phyloP scores from a whole-genome alignment of 2,113 vertebrate species.

The Gadus chalcogrammus region DNA sequence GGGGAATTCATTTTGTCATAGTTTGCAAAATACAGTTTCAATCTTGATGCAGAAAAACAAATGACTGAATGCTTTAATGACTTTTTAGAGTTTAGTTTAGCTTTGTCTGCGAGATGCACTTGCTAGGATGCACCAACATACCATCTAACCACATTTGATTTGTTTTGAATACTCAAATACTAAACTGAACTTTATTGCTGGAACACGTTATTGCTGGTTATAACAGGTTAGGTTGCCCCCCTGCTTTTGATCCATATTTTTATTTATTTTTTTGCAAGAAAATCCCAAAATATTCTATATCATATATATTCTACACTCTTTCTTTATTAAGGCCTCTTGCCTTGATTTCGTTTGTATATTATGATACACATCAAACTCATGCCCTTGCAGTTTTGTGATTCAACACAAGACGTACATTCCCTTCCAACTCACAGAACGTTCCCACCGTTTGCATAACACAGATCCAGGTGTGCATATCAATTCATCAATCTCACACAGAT shows the following conservation, averaged over 20 bases:
- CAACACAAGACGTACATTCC: neutral
- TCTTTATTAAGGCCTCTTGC: conserved; percentile 21
- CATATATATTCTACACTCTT: neutral
- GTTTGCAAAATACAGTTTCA: neutral
- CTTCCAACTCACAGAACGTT: conserved; percentile 12
- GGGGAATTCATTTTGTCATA: neutral
- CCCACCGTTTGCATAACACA: conserved; percentile 27
- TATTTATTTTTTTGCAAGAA: too few species aligned
- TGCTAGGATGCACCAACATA: too few species aligned
- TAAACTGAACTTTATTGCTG: neutral
- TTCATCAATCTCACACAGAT: conserved; percentile 49
- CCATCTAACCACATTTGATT: neutral
- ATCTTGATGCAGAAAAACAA: neutral
- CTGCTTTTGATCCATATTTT: too few species aligned
- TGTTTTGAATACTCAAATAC: neutral
- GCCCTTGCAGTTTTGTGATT: neutral
- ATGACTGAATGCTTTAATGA: neutral
- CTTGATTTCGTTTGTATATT: conserved; percentile 30
- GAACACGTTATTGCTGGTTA: too few species aligned
- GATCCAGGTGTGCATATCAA: conserved; percentile 55
- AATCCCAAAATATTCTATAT: too few species aligned
- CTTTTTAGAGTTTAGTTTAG: neutral
- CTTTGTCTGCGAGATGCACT: neutral
- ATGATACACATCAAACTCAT: neutral
- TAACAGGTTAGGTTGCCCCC: too few species aligned